phyloP scores from a whole-genome alignment of 2,888 invertebrate species.

The Meiosimyza platycephala region DNA sequence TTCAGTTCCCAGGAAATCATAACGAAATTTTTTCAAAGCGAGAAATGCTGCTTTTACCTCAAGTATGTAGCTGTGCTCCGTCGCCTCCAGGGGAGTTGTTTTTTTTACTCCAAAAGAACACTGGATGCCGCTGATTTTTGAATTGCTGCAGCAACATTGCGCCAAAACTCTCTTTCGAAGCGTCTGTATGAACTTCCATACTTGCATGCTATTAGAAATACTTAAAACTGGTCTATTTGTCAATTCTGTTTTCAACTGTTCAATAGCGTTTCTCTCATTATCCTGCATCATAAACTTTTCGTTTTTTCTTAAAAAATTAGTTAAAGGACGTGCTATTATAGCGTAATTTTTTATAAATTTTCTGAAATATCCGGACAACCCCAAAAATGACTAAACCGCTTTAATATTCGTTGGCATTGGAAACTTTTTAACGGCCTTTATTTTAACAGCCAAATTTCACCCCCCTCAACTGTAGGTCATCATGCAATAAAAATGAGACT shows the following conservation, averaged over 20 bases:
- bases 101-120: constrained; percentile 27
- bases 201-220: not conserved
- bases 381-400: too few relatives aligned
- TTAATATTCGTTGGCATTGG: too few relatives aligned
- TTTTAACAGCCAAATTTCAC: too few relatives aligned
- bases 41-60: constrained; percentile 48
- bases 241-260: constrained; percentile 1
- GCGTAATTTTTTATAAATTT: too few relatives aligned
- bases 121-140: constrained; percentile 15
- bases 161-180: constrained; percentile 21
- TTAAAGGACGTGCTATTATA: not conserved
- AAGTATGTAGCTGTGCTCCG: constrained; percentile 40
- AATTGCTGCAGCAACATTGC: constrained; percentile 15
- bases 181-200: constrained; percentile 25
- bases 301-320: constrained; percentile 14
- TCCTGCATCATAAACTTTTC: constrained; percentile 1
- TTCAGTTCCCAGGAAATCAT: constrained; percentile 47
- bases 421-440: too few relatives aligned
- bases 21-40: constrained; percentile 49
- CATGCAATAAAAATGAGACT: too few relatives aligned
- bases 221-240: constrained; percentile 4
- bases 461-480: too few relatives aligned
- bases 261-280: not conserved
- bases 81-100: not conserved
- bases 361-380: too few relatives aligned